A percentile compares a stretch with the other conserved stretches of the same genome.
Conservation (phyloP, 2,113 vertebrate genomes). For the Scomber colias region DNA sequence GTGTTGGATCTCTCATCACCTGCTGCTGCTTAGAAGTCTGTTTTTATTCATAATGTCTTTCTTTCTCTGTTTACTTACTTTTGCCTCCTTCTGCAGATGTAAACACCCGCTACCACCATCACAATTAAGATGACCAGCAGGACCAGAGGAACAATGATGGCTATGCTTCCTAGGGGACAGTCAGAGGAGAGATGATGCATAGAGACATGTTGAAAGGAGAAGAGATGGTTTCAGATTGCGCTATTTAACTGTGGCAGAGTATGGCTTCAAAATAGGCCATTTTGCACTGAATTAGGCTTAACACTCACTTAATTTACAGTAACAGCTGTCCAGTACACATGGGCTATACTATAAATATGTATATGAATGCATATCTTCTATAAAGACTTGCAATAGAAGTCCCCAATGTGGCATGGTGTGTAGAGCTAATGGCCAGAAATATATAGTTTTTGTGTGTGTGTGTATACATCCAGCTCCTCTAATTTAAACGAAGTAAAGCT, state of each 20-base stretch:
- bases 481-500: constrained; percentile 32
- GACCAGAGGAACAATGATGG: constrained; percentile 97
- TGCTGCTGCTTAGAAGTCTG: constrained; percentile 29
- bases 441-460: too few species aligned
- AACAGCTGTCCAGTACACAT: background rate
- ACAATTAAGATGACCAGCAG: constrained; percentile 94
- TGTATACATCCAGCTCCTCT: constrained; percentile 9
- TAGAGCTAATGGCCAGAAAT: background rate
- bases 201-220: constrained; percentile 37
- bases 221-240: constrained; percentile 37
- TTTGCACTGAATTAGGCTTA: background rate
- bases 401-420: too few species aligned
- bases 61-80: constrained; percentile 86
- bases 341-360: background rate
- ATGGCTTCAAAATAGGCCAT: constrained; percentile 2
- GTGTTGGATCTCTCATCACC: constrained; percentile 23
- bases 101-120: constrained; percentile 93
- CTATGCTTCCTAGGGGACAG: constrained; percentile 92
- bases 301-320: background rate
- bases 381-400: background rate
- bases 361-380: background rate
- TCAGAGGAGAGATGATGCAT: constrained; percentile 53
- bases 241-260: background rate
- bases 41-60: background rate
- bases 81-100: constrained; percentile 95